Evolutionary conservation across 2,797 vertebrate species (phyloP).

Genomic region (Pristis pectinata): DNA sequence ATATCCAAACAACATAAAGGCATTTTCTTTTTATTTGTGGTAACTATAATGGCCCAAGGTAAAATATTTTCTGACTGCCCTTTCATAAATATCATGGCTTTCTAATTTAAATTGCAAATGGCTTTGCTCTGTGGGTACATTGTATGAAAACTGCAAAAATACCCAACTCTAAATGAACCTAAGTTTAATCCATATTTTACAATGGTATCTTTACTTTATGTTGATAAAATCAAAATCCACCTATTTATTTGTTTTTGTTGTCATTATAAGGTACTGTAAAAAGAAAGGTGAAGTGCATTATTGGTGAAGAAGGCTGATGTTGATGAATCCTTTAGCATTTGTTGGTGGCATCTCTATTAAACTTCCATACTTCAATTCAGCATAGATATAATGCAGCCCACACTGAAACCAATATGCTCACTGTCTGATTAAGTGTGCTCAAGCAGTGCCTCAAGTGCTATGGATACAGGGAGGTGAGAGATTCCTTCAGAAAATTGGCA

Average conservation of each 20-base stretch:
- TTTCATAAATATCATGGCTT: not conserved
- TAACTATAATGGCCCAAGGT: not conserved
- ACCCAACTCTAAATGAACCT: not conserved
- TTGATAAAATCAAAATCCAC: not conserved
- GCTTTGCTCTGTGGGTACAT: not conserved
- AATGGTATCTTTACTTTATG: not conserved
- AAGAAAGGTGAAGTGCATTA: not conserved
- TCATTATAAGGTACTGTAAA: not conserved
- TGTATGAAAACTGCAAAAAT: not conserved
- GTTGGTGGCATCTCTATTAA: not conserved
- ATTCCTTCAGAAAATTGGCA: not conserved
- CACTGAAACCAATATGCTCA: not conserved
- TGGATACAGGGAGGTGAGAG: not conserved
- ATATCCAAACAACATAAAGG: not conserved
- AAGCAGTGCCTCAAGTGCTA: not conserved
- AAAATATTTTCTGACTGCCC: not conserved
- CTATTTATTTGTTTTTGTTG: not conserved
- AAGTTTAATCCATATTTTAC: not conserved
- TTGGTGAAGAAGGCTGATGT: not conserved
- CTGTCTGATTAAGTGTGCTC: not conserved
- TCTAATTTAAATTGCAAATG: conserved; percentile 14
- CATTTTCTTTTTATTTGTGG: conserved; percentile 11
- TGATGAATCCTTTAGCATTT: not conserved
- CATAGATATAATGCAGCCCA: not conserved
- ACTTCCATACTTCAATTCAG: not conserved